Evolutionary conservation across 2,888 invertebrate species (phyloP).

Genomic region (Branchellion lobata): DNA sequence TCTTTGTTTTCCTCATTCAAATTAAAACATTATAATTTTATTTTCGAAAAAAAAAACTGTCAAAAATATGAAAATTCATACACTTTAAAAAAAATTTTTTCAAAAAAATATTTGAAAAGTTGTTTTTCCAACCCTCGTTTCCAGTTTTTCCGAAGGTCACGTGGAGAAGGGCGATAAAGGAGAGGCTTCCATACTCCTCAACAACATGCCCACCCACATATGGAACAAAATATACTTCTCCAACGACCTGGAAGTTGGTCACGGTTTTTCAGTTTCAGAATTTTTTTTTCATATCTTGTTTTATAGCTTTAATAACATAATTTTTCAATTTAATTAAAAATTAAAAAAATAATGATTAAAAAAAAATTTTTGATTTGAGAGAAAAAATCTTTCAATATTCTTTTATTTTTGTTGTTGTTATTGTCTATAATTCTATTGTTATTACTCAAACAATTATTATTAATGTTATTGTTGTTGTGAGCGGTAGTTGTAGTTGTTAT

Average conservation of each 20-base stretch:
- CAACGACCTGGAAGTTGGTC: background rate
- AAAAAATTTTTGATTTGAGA: background rate
- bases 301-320: background rate
- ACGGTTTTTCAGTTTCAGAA: no score
- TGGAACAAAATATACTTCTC: constrained; percentile 13
- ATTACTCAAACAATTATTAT: no score
- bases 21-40: no score
- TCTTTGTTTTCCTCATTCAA: no score
- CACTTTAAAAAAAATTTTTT: background rate
- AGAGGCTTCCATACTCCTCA: background rate
- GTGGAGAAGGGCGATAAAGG: background rate
- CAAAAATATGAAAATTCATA: no score
- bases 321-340: background rate
- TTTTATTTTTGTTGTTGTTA: no score
- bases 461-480: no score
- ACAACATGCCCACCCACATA: background rate
- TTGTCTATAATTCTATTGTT: no score
- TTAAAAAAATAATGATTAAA: background rate
- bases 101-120: background rate
- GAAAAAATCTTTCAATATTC: background rate
- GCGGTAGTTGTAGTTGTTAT: no score
- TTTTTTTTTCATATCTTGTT: no score
- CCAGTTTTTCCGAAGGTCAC: background rate
- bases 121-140: no score
- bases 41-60: no score